Conservation (phyloP, 2,797 vertebrate genomes). For the Poecilia wingei region DNA sequence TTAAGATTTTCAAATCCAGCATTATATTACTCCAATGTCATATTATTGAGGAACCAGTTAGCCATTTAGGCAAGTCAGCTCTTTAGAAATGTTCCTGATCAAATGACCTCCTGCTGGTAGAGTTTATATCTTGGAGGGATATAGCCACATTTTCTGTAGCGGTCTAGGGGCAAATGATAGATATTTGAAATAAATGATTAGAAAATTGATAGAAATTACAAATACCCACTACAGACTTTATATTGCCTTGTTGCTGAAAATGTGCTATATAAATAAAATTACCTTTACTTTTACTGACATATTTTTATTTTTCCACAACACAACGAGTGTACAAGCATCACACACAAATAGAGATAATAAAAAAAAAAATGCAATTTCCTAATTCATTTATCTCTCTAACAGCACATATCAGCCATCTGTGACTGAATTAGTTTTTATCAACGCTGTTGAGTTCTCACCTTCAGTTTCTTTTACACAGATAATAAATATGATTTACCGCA, state of each 20-base stretch:
- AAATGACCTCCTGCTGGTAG: not conserved
- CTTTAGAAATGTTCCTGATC: not conserved
- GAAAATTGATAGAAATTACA: not conserved
- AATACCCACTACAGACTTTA: not conserved
- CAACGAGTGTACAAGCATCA: slow-evolving; percentile 7
- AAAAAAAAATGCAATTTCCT: not conserved
- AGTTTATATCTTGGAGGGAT: not conserved
- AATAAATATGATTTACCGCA: slow-evolving; percentile 53
- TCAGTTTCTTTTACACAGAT: slow-evolving; percentile 36
- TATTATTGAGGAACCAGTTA: not conserved
- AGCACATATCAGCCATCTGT: not conserved
- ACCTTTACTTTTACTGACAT: not conserved
- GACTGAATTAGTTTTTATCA: not conserved
- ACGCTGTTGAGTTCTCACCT: not conserved
- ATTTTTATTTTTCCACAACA: slow-evolving; percentile 1
- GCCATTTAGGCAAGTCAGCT: not conserved
- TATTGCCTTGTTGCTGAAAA: no score
- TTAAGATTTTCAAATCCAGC: not conserved
- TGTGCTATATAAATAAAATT: no score
- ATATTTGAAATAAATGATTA: not conserved
- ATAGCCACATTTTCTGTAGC: not conserved
- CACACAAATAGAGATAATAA: not conserved
- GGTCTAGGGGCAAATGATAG: not conserved
- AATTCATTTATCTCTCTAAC: not conserved
- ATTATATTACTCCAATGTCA: not conserved